phyloP scores from a whole-genome alignment of 2,888 invertebrate genomes.

The Leptopilina myrica region DNA sequence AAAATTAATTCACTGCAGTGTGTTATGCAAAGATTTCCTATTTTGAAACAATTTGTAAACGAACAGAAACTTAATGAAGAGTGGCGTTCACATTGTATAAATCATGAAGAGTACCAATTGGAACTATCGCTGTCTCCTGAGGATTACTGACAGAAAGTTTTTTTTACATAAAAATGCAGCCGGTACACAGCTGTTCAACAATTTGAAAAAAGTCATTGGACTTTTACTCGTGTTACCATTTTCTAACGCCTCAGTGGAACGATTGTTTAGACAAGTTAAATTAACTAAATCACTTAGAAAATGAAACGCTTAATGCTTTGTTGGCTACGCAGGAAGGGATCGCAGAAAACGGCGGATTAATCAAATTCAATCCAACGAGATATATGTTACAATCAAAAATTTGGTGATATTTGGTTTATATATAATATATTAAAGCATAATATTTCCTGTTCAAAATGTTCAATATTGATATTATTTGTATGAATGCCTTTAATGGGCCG shows the following conservation, averaged over 20 bases:
- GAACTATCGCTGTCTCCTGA: background rate
- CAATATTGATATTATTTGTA: too few species aligned
- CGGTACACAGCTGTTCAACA: slow-evolving; percentile 32
- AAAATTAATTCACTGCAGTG: background rate
- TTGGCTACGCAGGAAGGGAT: slow-evolving; percentile 51
- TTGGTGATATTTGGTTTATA: too few species aligned
- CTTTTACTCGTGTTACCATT: slow-evolving; percentile 52
- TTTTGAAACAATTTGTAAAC: background rate
- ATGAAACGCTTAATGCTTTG: slow-evolving; percentile 56
- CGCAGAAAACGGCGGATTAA: slow-evolving; percentile 43
- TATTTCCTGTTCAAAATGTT: too few species aligned
- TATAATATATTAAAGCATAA: too few species aligned
- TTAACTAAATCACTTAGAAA: slow-evolving; percentile 56
- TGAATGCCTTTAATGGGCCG: too few species aligned
- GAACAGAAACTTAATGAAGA: background rate
- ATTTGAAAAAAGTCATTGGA: slow-evolving; percentile 41
- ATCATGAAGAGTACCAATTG: background rate
- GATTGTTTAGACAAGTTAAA: slow-evolving; percentile 58
- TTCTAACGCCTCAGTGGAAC: slow-evolving; percentile 60
- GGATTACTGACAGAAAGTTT: background rate
- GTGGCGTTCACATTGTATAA: background rate
- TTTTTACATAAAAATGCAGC: slow-evolving; percentile 23
- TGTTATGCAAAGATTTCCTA: background rate
- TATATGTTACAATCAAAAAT: slow-evolving; percentile 46
- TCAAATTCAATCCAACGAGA: slow-evolving; percentile 50